Evolutionary conservation across 2,888 invertebrate species (phyloP), one percentile per base, ranked within the genome.

Genomic region (Teleiodes luculella): DNA sequence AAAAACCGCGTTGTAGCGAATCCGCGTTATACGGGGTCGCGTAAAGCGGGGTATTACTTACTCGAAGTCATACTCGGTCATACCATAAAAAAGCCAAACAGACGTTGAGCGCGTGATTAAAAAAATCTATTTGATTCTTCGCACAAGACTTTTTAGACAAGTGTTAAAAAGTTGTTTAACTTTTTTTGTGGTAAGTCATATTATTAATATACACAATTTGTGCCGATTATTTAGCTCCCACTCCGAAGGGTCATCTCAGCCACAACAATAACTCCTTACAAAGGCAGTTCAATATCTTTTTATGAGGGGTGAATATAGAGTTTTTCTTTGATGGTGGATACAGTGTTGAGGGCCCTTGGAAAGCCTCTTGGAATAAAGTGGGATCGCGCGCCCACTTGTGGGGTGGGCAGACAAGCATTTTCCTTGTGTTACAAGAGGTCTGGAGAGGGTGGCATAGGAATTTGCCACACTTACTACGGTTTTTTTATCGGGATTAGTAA

Each of bases 331-430:
- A 55, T 61, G 59, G 62, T 58, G 58, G 48, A 60, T 61, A 55
- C 57, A 53, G 36, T 58, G 59, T 60, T 56, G 60, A 76, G 69
- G 59, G 68, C 56, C 56, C 78, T 80, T 52, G 39, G 52, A 1
- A 7, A 14, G 47, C 68, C 57, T 57, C 78, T 80, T 51, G 41
- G 52, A 72, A 78, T 78, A 78, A 77, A 63, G 70, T 60, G 64
- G 70, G 74, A 73, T 73, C 73, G 56, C 52, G 30, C 33, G 55
- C 55, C 13, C 37, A 49, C 37, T 49, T 28, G 14, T 6, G 57
- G 57, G 56, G 62, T 57, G 41, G 55, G 58, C 50, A 59, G 59
- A 63, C 60, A 61, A 63, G 59, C 63, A 63, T 57, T 54, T 60
- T 64, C 62, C 66, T 64, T 58, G 57, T 59, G 62, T 57, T 57